Percentiles rank a stretch among this genome's conserved stretches.
Evolutionary conservation across 2,797 vertebrate genomes (phyloP).

Genomic region (Acipenser ruthenus): DNA sequence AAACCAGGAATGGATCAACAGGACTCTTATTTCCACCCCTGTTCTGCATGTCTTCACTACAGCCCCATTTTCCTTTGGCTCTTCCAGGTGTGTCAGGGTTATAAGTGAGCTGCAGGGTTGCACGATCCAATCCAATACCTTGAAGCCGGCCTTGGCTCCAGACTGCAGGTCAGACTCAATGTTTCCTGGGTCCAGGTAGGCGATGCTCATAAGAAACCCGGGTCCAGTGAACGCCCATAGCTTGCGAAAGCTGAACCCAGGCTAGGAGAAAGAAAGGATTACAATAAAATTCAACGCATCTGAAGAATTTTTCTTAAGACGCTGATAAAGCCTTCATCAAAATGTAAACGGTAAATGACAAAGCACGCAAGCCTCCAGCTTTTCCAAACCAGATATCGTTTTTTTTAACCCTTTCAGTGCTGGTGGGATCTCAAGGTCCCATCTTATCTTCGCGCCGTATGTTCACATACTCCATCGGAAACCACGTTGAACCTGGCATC

Average conservation of each 20-base stretch:
- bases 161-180: constrained; percentile 89
- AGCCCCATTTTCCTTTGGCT: not conserved
- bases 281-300: no score
- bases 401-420: not conserved
- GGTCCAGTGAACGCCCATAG: constrained; percentile 96
- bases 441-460: no score
- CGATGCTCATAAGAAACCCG: constrained; percentile 91
- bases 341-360: not conserved
- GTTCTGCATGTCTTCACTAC: not conserved
- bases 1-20: no score
- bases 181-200: constrained; percentile 87
- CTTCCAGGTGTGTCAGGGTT: not conserved
- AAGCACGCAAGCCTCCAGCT: not conserved
- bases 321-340: not conserved
- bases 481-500: no score
- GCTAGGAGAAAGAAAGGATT: constrained; percentile 32
- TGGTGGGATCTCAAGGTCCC: no score
- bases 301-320: not conserved
- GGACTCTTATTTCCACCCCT: no score
- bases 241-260: constrained; percentile 85
- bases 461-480: no score
- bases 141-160: constrained; percentile 79
- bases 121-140: constrained; percentile 50
- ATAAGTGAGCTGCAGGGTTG: not conserved
- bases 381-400: not conserved